These are phyloP conservation scores for Alethe castanea DNA, from an alignment of 2,113 vertebrate genomes.

Conservation along the genomic window DNA sequence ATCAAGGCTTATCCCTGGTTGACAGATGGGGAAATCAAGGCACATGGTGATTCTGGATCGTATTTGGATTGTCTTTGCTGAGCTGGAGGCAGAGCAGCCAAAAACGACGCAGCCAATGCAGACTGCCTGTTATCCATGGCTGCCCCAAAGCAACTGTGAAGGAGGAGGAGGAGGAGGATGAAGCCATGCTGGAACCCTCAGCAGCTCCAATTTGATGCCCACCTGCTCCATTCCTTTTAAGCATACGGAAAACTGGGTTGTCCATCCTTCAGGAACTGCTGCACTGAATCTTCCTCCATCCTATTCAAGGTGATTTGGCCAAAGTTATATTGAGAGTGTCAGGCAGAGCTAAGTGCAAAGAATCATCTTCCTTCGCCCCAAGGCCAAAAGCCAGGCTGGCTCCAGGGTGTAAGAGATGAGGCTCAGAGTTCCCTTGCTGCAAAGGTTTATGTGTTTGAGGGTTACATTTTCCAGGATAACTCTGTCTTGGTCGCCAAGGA, in stretches of 20 bases:
- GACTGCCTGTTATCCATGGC: neutral
- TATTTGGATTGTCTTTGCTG: neutral
- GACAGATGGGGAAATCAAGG: constrained; percentile 16
- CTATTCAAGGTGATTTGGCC: neutral
- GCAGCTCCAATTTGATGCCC: accelerated
- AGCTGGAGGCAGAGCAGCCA: neutral
- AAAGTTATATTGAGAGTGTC: accelerated
- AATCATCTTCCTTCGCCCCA: neutral
- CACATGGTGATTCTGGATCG: accelerated
- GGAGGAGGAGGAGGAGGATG: neutral
- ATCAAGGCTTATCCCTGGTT: neutral
- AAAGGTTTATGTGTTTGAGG: neutral
- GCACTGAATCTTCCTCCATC: neutral
- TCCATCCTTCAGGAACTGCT: neutral
- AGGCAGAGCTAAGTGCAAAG: neutral
- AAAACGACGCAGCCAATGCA: neutral
- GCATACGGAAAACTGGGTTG: neutral
- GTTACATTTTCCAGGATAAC: neutral
- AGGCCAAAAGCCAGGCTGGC: neutral
- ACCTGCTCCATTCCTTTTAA: neutral
- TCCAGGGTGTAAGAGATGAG: neutral
- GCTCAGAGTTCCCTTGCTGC: neutral
- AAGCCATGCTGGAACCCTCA: accelerated
- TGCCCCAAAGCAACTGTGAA: accelerated
- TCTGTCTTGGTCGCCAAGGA: neutral